Evolutionary conservation across 1,140 invertebrate species (phyloP), one percentile per base, ranked within the genome.

Genomic region (Monomorium pharaonis): DNA sequence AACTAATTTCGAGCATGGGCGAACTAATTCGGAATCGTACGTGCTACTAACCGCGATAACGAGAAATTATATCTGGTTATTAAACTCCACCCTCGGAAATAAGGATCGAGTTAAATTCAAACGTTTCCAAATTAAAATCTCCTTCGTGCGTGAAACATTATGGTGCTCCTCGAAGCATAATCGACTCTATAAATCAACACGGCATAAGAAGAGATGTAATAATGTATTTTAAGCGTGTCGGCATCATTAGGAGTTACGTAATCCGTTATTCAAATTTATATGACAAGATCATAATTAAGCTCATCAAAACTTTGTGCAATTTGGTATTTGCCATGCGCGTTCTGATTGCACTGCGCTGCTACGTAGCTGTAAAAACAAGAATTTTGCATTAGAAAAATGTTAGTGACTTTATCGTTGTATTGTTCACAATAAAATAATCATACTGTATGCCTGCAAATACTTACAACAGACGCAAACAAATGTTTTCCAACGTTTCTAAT

Each of bases 11-110:
- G 51, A 83, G 37, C 51, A 74, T 74, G 51, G 51, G 51, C 78
- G 24, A 58, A 42, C 78, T 74, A 74, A 83, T 83, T 83, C 18
- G 24, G 27, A 74, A 83, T 74, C 51, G 65, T 58, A 51, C 65
- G 27, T 58, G 44, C 37, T 74, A 24, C 67, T 83, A 83, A 83
- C 24, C 78, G 51, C n/a, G 67, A 72, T 81, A 81, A 72, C 67
- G 78, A 83, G 51, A 74, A 72, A 74, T 83, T 81, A 81, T 72
- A 74, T 83, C 30, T 67, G 37, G 24, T 58, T 72, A 72, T 83
- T 83, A 47, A 72, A 47, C 51, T 51, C 33, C 37, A 18, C 24
- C 18, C 63, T 56, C 3, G 18, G 67, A 58, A 74, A 56, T 83
- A 72, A 83, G 51, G 24, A 80, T 51, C 76, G 44, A 44, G 24